Conservation (phyloP, 2,113 vertebrate genomes). For the Desmodus rotundus region DNA sequence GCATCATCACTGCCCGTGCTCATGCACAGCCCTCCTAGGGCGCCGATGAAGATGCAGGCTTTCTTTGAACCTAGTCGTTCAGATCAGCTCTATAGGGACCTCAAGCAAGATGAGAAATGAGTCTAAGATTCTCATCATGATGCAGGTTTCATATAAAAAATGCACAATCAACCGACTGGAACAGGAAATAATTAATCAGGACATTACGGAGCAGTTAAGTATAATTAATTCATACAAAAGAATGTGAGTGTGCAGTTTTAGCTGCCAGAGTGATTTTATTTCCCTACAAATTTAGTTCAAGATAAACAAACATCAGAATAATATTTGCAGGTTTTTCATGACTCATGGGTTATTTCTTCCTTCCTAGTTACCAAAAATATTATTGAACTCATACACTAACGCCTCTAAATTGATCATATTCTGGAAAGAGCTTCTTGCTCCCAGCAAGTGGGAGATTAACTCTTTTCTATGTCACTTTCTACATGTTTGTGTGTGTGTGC, state of each 20-base stretch:
- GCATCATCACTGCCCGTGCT: background rate
- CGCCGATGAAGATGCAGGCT: background rate
- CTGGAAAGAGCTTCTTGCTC: background rate
- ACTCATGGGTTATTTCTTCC: constrained; percentile 54
- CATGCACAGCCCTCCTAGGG: background rate
- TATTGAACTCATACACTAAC: constrained; percentile 15
- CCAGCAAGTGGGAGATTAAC: constrained; percentile 31
- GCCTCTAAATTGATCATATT: background rate
- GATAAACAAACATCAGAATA: constrained; percentile 74
- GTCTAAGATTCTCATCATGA: constrained; percentile 61
- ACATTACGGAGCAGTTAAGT: constrained; percentile 74
- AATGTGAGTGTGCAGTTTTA: constrained; percentile 66
- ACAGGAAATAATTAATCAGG: constrained; percentile 78
- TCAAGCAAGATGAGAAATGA: constrained; percentile 45
- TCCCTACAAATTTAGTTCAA: constrained; percentile 60
- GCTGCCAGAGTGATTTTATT: constrained; percentile 64
- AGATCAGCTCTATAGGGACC: constrained; percentile 37
- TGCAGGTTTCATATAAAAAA: constrained; percentile 68
- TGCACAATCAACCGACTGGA: constrained; percentile 70
- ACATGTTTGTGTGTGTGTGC: background rate
- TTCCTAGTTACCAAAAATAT: constrained; percentile 51
- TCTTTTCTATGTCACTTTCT: background rate
- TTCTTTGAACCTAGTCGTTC: constrained; percentile 25
- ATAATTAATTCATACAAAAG: constrained; percentile 76
- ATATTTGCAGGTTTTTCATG: constrained; percentile 64